Conservation (phyloP, 2,888 invertebrate genomes). For the Aphidoletes aphidimyza region DNA sequence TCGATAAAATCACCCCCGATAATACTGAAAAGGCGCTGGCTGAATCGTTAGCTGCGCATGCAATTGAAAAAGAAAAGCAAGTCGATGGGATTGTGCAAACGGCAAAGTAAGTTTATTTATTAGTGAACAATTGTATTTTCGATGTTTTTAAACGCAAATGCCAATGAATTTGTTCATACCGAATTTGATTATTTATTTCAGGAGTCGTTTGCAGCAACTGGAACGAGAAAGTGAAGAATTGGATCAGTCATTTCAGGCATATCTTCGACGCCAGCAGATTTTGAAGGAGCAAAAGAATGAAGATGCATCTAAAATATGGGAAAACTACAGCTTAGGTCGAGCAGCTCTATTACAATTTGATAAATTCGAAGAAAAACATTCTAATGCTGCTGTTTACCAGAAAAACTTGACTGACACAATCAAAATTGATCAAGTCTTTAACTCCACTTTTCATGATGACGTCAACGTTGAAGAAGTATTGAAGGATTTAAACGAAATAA, state of each 20-base stretch:
- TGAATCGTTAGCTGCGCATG: conserved; percentile 58
- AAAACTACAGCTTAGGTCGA: conserved; percentile 1
- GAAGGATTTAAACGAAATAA: conserved; percentile 24
- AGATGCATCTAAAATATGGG: conserved; percentile 57
- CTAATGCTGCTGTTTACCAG: neutral
- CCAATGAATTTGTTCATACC: neutral
- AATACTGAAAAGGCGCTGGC: neutral
- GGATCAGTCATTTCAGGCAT: conserved; percentile 63
- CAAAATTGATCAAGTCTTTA: neutral
- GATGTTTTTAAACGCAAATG: neutral
- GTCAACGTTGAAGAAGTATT: neutral
- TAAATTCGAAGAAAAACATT: neutral
- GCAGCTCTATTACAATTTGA: neutral
- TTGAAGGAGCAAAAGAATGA: conserved; percentile 58
- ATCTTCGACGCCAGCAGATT: conserved; percentile 61
- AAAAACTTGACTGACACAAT: neutral
- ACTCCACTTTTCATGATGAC: conserved; percentile 2
- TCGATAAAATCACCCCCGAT: neutral
- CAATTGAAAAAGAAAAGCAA: conserved; percentile 58
- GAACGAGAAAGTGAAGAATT: conserved; percentile 64
- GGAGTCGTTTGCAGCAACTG: conserved; percentile 63
- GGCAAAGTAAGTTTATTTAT: conserved; percentile 61
- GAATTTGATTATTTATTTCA: conserved; percentile 56
- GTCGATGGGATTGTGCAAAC: conserved; percentile 61
- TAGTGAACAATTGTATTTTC: too few species aligned